Percentiles rank a stretch among this genome's conserved stretches.
Conservation (phyloP, 2,113 vertebrate species). For the Cyrtonyx montezumae region DNA sequence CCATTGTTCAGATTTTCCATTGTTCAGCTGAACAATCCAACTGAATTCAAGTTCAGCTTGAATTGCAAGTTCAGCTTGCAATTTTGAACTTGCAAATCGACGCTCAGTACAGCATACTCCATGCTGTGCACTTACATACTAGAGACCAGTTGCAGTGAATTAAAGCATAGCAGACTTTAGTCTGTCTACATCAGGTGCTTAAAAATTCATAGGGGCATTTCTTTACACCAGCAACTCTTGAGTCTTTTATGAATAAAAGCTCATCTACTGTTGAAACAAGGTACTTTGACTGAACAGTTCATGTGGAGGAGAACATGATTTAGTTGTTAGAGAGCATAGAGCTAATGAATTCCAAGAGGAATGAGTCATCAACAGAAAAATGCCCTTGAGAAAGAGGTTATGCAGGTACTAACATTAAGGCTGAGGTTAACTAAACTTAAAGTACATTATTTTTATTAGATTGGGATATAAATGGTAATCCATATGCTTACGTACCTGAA, state of each 20-base stretch:
- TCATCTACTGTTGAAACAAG: background rate
- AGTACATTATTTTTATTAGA: background rate
- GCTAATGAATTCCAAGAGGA: background rate
- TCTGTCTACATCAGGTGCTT: background rate
- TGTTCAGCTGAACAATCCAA: no score
- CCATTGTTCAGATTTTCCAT: no score
- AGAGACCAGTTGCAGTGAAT: background rate
- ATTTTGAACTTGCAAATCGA: background rate
- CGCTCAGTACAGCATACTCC: background rate
- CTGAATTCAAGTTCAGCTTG: no score
- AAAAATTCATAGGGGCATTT: background rate
- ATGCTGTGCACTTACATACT: accelerated
- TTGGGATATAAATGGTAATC: background rate
- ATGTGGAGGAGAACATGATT: background rate
- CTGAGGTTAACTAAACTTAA: background rate
- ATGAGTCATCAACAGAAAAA: background rate
- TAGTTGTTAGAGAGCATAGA: background rate
- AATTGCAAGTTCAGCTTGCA: no score
- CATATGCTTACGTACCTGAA: background rate
- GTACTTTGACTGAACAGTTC: background rate
- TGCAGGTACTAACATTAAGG: background rate
- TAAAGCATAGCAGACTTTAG: background rate
- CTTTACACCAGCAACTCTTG: background rate
- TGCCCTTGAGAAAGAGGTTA: background rate
- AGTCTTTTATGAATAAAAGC: background rate